Evolutionary conservation across 1,140 invertebrate genomes (phyloP).

Genomic region (Apocrypta bakeri): DNA sequence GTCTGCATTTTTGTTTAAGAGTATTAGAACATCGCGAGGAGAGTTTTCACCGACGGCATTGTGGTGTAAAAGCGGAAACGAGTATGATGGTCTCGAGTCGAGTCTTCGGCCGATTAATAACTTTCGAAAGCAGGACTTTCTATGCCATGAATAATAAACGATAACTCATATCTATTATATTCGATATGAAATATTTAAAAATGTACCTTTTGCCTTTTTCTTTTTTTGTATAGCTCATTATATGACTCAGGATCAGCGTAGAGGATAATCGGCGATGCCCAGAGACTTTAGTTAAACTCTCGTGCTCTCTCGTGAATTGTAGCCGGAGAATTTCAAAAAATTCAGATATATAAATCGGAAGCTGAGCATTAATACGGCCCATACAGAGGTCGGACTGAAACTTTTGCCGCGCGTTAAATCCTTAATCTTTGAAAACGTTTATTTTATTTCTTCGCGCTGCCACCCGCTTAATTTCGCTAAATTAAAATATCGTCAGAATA

Average conservation of each 20-base stretch:
- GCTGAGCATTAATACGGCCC: background rate
- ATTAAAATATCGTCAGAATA: too few relatives aligned
- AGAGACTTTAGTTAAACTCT: background rate
- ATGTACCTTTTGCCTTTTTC: background rate
- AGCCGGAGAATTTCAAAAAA: slow-evolving; percentile 3
- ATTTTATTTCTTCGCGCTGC: background rate
- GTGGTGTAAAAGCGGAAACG: background rate
- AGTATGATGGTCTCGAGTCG: too few relatives aligned
- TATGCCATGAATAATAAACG: too few relatives aligned
- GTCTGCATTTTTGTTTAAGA: slow-evolving; percentile 46
- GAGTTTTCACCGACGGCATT: slow-evolving; percentile 16
- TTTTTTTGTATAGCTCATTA: background rate
- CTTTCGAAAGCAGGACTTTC: too few relatives aligned
- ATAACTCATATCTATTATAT: too few relatives aligned
- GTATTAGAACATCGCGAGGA: slow-evolving; percentile 27
- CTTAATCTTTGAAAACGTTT: background rate
- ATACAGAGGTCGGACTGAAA: background rate
- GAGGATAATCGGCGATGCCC: background rate
- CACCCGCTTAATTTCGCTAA: too few relatives aligned
- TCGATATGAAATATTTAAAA: background rate
- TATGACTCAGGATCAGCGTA: background rate
- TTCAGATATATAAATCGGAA: slow-evolving; percentile 35
- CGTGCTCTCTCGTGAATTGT: too few relatives aligned
- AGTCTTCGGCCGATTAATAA: too few relatives aligned
- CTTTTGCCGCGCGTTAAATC: slow-evolving; percentile 8